phyloP scores from a whole-genome alignment of 2,888 invertebrate genomes.

The Polyommatus icarus region DNA sequence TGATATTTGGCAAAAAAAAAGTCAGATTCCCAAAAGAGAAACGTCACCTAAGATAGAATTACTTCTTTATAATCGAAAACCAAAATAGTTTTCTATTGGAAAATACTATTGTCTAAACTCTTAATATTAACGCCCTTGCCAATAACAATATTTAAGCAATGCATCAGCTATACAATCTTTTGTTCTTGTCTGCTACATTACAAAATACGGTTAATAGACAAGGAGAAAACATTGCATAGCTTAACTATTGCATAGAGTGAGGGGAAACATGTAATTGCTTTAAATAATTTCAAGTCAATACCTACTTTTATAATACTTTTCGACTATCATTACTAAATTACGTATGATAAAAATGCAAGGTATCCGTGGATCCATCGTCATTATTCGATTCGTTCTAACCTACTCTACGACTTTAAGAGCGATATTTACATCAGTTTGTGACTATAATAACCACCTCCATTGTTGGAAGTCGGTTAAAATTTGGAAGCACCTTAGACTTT shows the following conservation, averaged over 20 bases:
- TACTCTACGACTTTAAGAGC: neutral
- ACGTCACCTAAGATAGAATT: neutral
- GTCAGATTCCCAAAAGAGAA: conserved; percentile 16
- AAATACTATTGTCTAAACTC: neutral
- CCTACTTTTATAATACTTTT: neutral
- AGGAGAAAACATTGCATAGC: no score
- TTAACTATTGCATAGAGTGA: no score
- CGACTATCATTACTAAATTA: neutral
- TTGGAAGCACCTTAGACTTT: conserved; percentile 27
- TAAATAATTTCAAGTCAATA: neutral
- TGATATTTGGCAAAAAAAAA: conserved; percentile 41
- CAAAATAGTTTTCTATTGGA: neutral
- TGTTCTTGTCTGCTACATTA: neutral
- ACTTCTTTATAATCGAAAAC: neutral
- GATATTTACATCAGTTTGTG: conserved; percentile 24
- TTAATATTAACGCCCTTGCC: neutral
- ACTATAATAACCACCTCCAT: neutral
- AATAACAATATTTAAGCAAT: neutral
- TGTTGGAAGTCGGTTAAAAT: neutral
- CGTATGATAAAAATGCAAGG: neutral
- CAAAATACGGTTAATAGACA: no score
- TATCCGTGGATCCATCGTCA: neutral
- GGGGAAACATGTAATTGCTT: neutral
- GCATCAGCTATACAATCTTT: neutral
- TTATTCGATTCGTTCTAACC: neutral